Base-by-base conservation (phyloP, 2,797 vertebrate genomes). In the Leptoclinus maculatus region DNA sequence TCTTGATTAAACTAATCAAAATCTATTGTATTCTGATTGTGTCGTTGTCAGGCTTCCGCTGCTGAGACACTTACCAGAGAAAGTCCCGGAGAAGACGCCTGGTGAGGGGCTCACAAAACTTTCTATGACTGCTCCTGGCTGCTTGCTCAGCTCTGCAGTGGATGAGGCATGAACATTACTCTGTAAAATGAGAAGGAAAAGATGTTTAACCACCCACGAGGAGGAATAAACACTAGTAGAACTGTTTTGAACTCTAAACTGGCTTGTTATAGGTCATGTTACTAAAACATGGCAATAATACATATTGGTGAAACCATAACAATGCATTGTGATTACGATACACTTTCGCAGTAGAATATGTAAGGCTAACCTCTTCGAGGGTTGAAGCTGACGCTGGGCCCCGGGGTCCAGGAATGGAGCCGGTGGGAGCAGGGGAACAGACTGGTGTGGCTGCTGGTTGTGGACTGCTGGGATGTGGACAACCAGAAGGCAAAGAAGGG, bases 41-140 rank as follows among this genome's bases (percentile, higher is more conserved):
- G 23, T 69, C 1, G 3, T 58, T 14, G 27, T 64, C 1, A 60
- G 39, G 19, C 14, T 66, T 47, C 32, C 14, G 47, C 16, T 38
- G 41, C 49, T 43, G 9, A 71, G 38, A 66, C 19, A 78, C 74
- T 0, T 94, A 98, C 97, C 97, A 74, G 97, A 98, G 90, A 99
- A 99, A 27, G 97, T 98, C 87, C 97, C 98, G 38, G 98, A 98
- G 94, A 98, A 98, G 86, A 98, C 95, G 32, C 97, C 97, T 0
- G 97, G 97, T 69, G 97, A 97, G 29, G 97, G 97, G 92, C 93
- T 98, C 62, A 97, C 96, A 9, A 99, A 97, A 88, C 96, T 98
- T 79, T 99, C 97, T 16, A 99, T 99, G 86, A 99, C 96, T 0
- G 97, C 97, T 1, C 97, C 97, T 0, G 97, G 96, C 76, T 96